Evolutionary conservation across 1,140 invertebrate species (phyloP), one percentile per base, ranked within the genome.

Genomic region (Sinella curviseta): DNA sequence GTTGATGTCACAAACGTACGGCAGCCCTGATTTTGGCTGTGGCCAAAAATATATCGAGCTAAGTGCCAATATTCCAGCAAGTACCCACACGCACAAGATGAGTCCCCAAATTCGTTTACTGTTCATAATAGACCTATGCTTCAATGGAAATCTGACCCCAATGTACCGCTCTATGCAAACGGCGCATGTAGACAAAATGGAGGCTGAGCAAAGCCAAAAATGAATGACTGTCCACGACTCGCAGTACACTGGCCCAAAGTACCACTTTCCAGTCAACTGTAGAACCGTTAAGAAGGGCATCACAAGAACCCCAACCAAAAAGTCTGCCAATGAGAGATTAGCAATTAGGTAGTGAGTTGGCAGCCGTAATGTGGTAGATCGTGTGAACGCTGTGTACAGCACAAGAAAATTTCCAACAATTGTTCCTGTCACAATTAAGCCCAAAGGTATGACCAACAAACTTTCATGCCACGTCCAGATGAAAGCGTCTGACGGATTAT

Each of bases 321-420:
- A 86, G 81, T 89, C 88, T 0, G 88, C 86, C 4, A 88, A 83
- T 0, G 88, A 88, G 67, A 89, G 82, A 82, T 88, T 89, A 0
- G 86, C 85, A 30, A 89, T 83, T 76, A 89, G 86, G 55, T 89
- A 82, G 78, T 89, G 89, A 1, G 88, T 89, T 34, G 88, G 79
- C 1, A 88, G 88, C 26, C 87, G 20, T 20, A 79, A 28, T 26
- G 28, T 35, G 20, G 57, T 24, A 17, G 17, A 57, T 28, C 36
- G 0, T 54, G 48, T 74, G 1, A 55, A 26, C 4, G 74, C 73
- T 17, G 39, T n/a, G 26, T 54, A 79, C 1, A 79, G 2, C 0
- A 75, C 73, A 30, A 79, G 57, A 20, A 55, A 31, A 28, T 79
- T 79, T 12, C 73, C 73, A 73, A 79, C 12, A 30, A 79, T 57